phyloP scores from a whole-genome alignment of 2,797 vertebrate species.

The Macropus fuliginosus region DNA sequence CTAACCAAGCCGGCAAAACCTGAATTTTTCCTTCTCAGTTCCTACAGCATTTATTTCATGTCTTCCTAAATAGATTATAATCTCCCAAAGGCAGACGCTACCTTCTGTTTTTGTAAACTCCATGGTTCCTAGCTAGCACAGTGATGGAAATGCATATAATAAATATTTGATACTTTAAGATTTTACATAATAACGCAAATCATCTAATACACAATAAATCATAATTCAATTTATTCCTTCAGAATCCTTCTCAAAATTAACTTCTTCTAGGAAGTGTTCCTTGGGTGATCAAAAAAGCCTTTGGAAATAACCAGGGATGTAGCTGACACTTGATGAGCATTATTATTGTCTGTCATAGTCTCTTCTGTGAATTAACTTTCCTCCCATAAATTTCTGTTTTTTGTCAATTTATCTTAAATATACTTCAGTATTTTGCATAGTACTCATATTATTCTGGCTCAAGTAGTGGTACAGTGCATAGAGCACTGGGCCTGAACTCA shows the following conservation, averaged over 20 bases:
- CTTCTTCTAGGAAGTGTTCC: not conserved
- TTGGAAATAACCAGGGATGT: not conserved
- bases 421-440: not conserved
- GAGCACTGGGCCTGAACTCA: not conserved
- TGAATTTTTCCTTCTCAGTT: constrained; percentile 33
- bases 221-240: not conserved
- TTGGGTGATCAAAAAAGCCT: not conserved
- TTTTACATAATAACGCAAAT: not conserved
- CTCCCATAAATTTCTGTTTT: not conserved
- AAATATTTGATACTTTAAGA: not conserved
- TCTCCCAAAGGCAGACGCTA: not conserved
- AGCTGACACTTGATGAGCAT: not conserved
- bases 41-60: not conserved
- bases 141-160: not conserved
- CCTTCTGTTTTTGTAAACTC: not conserved
- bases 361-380: not conserved
- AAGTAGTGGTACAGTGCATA: not conserved
- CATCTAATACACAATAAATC: not conserved
- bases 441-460: not conserved
- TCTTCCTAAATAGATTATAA: not conserved
- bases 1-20: not conserved
- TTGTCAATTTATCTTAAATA: not conserved
- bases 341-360: not conserved
- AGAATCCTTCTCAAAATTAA: not conserved
- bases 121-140: not conserved